Evolutionary conservation across 2,888 invertebrate genomes (phyloP), one percentile per base, ranked within the genome.

Genomic region (Perizoma flavofasciatum): DNA sequence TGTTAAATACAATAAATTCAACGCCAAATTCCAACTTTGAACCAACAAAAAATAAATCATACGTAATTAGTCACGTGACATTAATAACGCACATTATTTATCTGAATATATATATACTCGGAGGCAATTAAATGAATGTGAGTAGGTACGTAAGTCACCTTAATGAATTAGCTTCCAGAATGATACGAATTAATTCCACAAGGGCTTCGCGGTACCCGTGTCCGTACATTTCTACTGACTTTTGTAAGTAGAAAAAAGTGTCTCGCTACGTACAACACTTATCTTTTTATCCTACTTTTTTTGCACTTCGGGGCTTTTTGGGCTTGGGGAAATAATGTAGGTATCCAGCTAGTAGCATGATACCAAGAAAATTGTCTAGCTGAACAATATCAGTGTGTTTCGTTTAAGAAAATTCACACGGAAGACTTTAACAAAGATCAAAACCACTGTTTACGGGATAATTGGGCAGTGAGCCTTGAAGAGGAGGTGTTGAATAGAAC

Each of bases 101-200:
- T 55, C 35, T 49, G 8, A 55, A 55, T 45, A 3, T 22, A 22
- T 22, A 22, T 22, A 22, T 40, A 40, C 49, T 33, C 52, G 9
- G 53, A 48, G 59, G 45, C 45, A 53, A 22, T 59, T 49, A 45
- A 48, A 59, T 59, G 45, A 59, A 59, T 59, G 49, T 52, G 49
- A 55, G 52, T 34, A 22, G 22, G 22, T 22, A 43, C 33, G 37
- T 49, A 53, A 22, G 34, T 54, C 44, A 59, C 34, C 43, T 51
- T 52, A 48, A 49, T 49, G 53, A 54, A 49, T 49, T 58, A 53
- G 44, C 53, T 53, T 45, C 8, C 9, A 37, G 43, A 44, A 58
- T 49, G 11, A 39, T 39, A 48, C n/a, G 11, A 48, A 39, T 43
- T 6, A 33, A 39, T 43, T 37, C 48, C 43, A 7, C 33, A 8